Percentiles rank a stretch among this genome's conserved stretches.
Evolutionary conservation across 1,140 invertebrate genomes (phyloP).

Genomic region (Myzus persicae): DNA sequence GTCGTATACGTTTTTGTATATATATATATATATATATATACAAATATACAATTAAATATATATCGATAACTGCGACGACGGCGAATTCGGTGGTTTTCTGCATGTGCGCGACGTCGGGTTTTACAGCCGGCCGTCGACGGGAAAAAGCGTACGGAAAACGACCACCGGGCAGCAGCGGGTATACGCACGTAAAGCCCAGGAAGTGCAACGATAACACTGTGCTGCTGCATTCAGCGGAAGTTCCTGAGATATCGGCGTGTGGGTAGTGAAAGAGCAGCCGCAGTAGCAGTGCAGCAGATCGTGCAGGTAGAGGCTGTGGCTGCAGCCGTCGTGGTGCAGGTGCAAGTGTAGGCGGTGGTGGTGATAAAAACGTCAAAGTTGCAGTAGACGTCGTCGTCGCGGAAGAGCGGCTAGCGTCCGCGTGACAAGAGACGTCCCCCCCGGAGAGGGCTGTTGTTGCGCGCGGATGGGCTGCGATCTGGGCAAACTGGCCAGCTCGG

Average conservation of each 20-base stretch:
- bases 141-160: background rate
- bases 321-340: no score
- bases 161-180: background rate
- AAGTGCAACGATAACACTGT: background rate
- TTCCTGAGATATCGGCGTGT: background rate
- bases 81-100: background rate
- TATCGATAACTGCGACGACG: background rate
- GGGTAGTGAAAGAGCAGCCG: background rate
- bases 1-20: no score
- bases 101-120: background rate
- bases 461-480: conserved; percentile 78
- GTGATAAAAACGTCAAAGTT: background rate
- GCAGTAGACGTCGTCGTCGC: background rate
- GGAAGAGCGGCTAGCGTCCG: background rate
- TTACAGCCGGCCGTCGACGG: background rate
- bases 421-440: background rate
- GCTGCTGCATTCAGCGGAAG: no score
- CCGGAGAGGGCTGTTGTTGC: background rate
- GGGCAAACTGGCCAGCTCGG: conserved; percentile 74
- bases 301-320: no score
- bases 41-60: no score
- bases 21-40: no score
- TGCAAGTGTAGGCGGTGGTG: background rate
- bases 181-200: background rate
- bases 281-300: background rate